phyloP scores from a whole-genome alignment of 2,888 invertebrate genomes.

The Diachrysia chrysitis region DNA sequence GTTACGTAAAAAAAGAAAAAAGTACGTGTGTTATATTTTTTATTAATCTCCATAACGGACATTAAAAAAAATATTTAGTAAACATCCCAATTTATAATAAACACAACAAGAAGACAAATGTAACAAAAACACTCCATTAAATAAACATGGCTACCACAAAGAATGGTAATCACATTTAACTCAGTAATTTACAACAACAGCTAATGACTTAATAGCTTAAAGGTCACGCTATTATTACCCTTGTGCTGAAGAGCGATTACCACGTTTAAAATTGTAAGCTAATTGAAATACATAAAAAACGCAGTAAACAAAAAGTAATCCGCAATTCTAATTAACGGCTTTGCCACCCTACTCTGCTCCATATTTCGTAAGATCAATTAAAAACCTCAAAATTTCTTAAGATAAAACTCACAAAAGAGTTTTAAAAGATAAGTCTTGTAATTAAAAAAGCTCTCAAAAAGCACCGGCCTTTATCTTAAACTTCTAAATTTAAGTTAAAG shows the following conservation, averaged over 20 bases:
- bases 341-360: slow-evolving; percentile 20
- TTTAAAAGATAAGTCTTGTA: slow-evolving; percentile 60
- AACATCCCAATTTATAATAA: too few relatives aligned
- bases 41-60: neutral
- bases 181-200: slow-evolving; percentile 17
- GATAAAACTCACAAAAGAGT: slow-evolving; percentile 58
- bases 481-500: slow-evolving; percentile 67
- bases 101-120: slow-evolving; percentile 6
- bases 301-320: neutral
- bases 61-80: neutral
- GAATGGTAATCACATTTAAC: slow-evolving; percentile 20
- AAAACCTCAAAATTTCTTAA: slow-evolving; percentile 56
- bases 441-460: slow-evolving; percentile 53
- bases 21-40: too few relatives aligned
- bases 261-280: slow-evolving; percentile 9
- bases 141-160: slow-evolving; percentile 12
- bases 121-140: neutral
- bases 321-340: slow-evolving; percentile 8
- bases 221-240: slow-evolving; percentile 14
- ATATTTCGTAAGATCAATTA: slow-evolving; percentile 58
- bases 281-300: slow-evolving; percentile 12
- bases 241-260: slow-evolving; percentile 14
- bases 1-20: too few relatives aligned
- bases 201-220: slow-evolving; percentile 39
- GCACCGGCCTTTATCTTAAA: slow-evolving; percentile 50